phyloP scores from a whole-genome alignment of 1,140 invertebrate genomes.

The Apis mellifera region Amel_HAv3.1 CM009932.2:15763501-15764000 shows the following conservation, averaged over 20 bases:
- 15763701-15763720: constrained; percentile 97
- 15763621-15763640: constrained; percentile 98
- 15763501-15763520: constrained; percentile 98
- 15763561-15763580: too few relatives aligned
- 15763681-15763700: constrained; percentile 97
- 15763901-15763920: constrained; percentile 86
- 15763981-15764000: constrained; percentile 90
- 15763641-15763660: constrained; percentile 97
- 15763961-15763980: constrained; percentile 49
- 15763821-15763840: constrained; percentile 98
- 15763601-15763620: constrained; percentile 86
- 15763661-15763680: constrained; percentile 98
- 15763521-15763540: constrained; percentile 96
- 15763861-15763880: constrained; percentile 97
- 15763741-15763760: constrained; percentile 96
- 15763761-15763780: constrained; percentile 99
- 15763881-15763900: constrained; percentile 99
- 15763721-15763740: constrained; percentile 97
- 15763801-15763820: constrained; percentile 97
- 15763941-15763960: not conserved
- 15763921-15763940: too few relatives aligned
- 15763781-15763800: constrained; percentile 97
- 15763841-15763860: constrained; percentile 98
- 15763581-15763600: not conserved
- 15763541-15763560: constrained; percentile 55